phyloP scores from a whole-genome alignment of 2,113 vertebrate genomes.

The Pelecanoides urinatrix region DNA sequence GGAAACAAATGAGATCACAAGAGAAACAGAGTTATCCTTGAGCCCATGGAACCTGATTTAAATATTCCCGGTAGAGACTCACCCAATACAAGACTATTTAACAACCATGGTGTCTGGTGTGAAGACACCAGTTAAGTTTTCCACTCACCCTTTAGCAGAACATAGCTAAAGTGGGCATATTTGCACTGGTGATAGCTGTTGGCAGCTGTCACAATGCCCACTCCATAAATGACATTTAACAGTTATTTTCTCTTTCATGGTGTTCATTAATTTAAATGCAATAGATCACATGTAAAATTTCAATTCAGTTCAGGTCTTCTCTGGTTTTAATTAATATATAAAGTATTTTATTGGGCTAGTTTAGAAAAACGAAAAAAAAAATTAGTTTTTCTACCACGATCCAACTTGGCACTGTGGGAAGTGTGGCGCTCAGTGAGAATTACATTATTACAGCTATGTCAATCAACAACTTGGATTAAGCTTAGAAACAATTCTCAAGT shows the following conservation, averaged over 20 bases:
- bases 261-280: background rate
- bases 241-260: background rate
- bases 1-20: background rate
- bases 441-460: background rate
- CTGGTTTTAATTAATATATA: background rate
- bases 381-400: background rate
- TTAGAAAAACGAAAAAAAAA: background rate
- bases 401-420: background rate
- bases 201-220: background rate
- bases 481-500: background rate
- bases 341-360: background rate
- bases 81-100: rapidly evolving
- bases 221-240: background rate
- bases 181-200: background rate
- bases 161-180: background rate
- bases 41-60: background rate
- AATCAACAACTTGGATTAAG: background rate
- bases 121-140: background rate
- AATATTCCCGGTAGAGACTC: background rate
- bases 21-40: background rate
- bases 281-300: background rate
- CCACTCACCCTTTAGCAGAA: background rate
- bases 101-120: background rate
- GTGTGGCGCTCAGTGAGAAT: background rate
- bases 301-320: background rate